Evolutionary conservation across 2,797 vertebrate genomes (phyloP), one percentile per base, ranked within the genome.

Genomic region (Enteromius argenteus): DNA sequence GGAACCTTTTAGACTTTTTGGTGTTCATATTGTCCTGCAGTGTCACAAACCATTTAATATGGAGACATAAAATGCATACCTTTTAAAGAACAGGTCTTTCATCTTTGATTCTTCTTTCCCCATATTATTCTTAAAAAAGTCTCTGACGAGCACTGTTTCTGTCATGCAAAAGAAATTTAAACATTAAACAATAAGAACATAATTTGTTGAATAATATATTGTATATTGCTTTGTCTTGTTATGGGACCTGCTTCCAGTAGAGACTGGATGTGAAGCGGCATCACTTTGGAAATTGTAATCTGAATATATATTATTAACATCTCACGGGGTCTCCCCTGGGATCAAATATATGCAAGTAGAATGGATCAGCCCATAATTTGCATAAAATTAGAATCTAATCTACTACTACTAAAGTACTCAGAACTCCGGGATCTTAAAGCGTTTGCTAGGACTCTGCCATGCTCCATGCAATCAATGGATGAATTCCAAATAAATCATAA

Each of bases 401-500:
- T 4, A 14, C 11, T 7, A 23, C 51, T 37, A 4, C 1, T 64
- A 68, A 15, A 13, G 17, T 44, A 32, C n/a, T 23, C 5, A 19
- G 8, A 83, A 53, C 10, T 14, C 51, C 1, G 17, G 5, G 17
- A 11, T 82, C 21, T 64, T 67, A n/a, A 66, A 76, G n/a, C 8
- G 30, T 53, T 76, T 1, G 30, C 75, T 66, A 66, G 37, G 8
- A 67, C 46, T 74, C 2, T 32, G 46, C 23, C 46, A 44, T 53
- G 13, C 73, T 77, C 23, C 68, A 58, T 56, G 66, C 23, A 76
- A 10, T 30, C 19, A 32, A 46, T 5, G 13, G 19, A 30, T 77
- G 13, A 30, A 83, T 2, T 44, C 49, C 14, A 19, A 83, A 39
- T 76, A 56, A 53, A 77, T 76, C 35, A 86, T 56, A 83, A 58